Evolutionary conservation across 1,140 invertebrate genomes (phyloP), one percentile per base, ranked within the genome.

Genomic region (Drosophila ogumai): DNA sequence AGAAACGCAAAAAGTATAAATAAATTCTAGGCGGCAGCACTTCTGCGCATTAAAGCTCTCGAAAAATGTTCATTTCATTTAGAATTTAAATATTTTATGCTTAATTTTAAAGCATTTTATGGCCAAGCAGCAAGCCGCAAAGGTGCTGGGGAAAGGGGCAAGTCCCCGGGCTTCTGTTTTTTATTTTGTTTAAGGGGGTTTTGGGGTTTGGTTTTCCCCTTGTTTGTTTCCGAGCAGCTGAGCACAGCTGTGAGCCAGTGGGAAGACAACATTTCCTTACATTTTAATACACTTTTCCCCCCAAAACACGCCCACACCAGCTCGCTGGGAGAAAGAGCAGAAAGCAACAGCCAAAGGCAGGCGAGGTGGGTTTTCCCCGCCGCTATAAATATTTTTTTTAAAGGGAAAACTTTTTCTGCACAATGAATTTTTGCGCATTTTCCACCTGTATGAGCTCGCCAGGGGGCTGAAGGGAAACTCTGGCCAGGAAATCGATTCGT

Each of bases 351-450:
- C 84, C 84, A 60, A 17, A 46, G 81, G 80, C 85, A 84, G 84
- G 80, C 84, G 55, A 58, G 67, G 54, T 65, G 19, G 34, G 19
- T 17, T 32, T 32, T 3, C 49, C 56, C 65, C 28, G 31, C 52
- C 25, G 9, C 44, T 28, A n/a, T 25, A 36, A 25, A 31, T 54
- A 22, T 52, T 56, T 58, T 61, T 57, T 80, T 80, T 55, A 22
- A 49, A 58, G 19, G 46, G 9, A 44, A 65, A 87, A 88, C 84
- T 88, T 88, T 87, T 88, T 88, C 85, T 88, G 85, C 84, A 88
- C 84, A 88, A 88, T 88, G 84, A 90, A 88, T 88, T 88, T 88
- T 88, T 88, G 84, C 84, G 85, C 84, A 88, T 88, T 88, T 88
- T 88, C 84, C 84, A 88, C 84, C 84, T 88, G 84, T 88, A 84